A percentile compares a stretch with the other conserved stretches of the same genome.
Conservation (phyloP, 2,797 vertebrate species). For the Sus cebifrons region DNA sequence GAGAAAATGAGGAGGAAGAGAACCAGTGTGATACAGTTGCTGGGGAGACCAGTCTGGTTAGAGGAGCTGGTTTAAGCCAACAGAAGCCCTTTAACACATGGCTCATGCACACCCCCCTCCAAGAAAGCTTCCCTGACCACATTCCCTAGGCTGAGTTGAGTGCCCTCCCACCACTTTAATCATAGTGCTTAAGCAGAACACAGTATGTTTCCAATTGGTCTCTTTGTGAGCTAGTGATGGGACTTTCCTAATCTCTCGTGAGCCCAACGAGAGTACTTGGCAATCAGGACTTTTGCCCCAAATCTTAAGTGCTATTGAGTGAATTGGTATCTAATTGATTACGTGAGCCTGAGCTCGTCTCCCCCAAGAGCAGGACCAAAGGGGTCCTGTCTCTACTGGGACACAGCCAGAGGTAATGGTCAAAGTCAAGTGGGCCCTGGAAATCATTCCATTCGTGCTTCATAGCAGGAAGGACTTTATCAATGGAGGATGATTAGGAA, state of each 20-base stretch:
- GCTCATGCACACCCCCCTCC: neutral
- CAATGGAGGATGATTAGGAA: neutral
- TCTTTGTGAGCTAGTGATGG: neutral
- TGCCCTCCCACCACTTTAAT: neutral
- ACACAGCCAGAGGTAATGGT: neutral
- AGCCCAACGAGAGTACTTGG: neutral
- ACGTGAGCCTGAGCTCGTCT: neutral
- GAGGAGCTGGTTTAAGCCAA: neutral
- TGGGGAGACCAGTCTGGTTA: neutral
- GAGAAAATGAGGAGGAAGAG: neutral
- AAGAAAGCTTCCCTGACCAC: constrained; percentile 20
- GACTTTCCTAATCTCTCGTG: neutral
- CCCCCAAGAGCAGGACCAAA: neutral
- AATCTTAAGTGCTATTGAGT: neutral
- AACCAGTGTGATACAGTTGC: neutral
- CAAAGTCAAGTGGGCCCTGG: neutral
- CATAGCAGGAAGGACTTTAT: neutral
- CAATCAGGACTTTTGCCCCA: neutral
- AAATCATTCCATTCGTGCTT: neutral
- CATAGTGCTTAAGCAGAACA: neutral
- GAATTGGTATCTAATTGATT: neutral
- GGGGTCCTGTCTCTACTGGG: neutral
- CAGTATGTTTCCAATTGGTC: neutral
- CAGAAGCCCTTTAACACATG: neutral
- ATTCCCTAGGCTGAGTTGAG: neutral